Percentiles rank a stretch among this genome's conserved stretches.
Evolutionary conservation across 2,888 invertebrate species (phyloP).

Genomic region (Stomorhina lunata): DNA sequence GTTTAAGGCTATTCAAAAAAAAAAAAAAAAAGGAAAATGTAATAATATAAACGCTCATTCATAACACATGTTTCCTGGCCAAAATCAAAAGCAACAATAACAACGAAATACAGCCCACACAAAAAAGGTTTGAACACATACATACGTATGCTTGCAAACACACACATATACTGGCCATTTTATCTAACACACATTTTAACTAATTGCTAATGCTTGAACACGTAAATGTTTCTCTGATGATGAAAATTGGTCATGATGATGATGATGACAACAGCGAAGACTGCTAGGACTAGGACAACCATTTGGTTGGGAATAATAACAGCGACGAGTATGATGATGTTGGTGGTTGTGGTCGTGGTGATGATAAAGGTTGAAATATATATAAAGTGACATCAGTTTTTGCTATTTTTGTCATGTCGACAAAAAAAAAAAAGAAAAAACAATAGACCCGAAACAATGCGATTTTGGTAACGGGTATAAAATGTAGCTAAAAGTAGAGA

Average conservation of each 20-base stretch:
- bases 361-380: constrained; percentile 39
- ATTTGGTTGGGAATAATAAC: not conserved
- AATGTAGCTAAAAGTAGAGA: not conserved
- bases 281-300: not conserved
- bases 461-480: not conserved
- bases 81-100: constrained; percentile 10
- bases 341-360: not conserved
- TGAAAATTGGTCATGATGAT: not conserved
- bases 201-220: constrained; percentile 59
- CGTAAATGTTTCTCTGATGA: constrained; percentile 41
- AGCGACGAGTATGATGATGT: not conserved
- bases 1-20: not conserved
- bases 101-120: not conserved
- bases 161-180: not conserved
- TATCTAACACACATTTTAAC: not conserved
- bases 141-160: not conserved
- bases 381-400: constrained; percentile 49
- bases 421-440: too few species aligned
- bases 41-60: not conserved
- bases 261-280: constrained; percentile 4
- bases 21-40: not conserved
- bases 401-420: not conserved
- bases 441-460: constrained; percentile 28
- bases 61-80: not conserved
- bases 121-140: not conserved